Evolutionary conservation across 2,888 invertebrate species (phyloP), one percentile per base, ranked within the genome.

Genomic region (Dioctria rufipes): DNA sequence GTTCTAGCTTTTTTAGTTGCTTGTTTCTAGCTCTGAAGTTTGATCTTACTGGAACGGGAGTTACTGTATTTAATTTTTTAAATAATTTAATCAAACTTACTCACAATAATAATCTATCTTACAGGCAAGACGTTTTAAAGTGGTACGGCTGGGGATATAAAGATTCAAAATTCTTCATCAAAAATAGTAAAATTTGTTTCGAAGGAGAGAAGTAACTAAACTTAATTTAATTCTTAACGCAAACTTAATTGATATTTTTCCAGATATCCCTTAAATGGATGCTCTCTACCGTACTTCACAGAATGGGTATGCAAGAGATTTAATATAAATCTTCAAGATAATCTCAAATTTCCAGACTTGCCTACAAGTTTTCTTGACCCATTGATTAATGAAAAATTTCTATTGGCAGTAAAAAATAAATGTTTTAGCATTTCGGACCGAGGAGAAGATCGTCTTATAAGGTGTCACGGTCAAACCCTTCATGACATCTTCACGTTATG

Each of bases 61-160:
- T 25, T 25, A 25, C 25, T 25, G 25, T 25, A 25, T 25, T 25
- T 25, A 25, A 25, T 1, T 25, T 25, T 25, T 25, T 46, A 5
- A 46, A 46, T 46, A 46, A 46, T 46, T 46, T 46, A 46, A 5
- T 46, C 8, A 6, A 46, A 25, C 46, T 46, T 46, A 46, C 46
- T 46, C 5, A 46, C 46, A 0, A 2, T 25, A 25, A 25, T 25
- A 2, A 25, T 82, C 80, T 84, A 80, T 80, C 80, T 91, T 90
- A 80, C 90, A 98, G 98, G 86, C 96, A 98, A 89, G 95, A 97
- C 78, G 89, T 96, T 51, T 90, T 99, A 75, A 98, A 98, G 90
- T 99, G 99, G 99, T 98, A 98, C 90, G 99, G 99, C 39, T 99
- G 99, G 99, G 99, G 99, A n/a, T 99, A 98, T 91, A 95, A 94